Base-by-base conservation (phyloP, 2,113 vertebrate species). In the Rhabdomys dilectus region DNA sequence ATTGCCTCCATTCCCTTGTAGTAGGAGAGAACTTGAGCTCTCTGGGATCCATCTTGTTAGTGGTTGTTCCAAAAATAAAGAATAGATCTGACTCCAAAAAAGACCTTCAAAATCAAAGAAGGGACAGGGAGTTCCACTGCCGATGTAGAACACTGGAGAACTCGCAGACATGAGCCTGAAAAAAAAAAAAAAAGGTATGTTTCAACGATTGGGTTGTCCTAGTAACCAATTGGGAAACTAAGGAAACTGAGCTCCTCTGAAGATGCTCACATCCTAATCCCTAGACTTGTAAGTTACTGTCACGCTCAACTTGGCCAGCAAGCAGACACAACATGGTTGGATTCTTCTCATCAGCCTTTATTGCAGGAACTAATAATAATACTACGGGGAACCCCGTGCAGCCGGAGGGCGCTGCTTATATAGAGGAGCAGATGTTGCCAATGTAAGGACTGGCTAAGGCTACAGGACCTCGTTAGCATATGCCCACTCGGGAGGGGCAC, bases 21-120 rank as follows among this genome's bases (percentile, higher is more conserved):
- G 21, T 9, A 60, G n/a, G 58, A 89, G 42, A 82, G 64, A 91
- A 87, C 11, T 21, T 31, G 13, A 58, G 24, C 15, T 78, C 15
- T 36, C 42, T 80, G 42, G 58, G 31, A 12, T 77, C n/a, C 48
- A 39, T 75, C 84, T 77, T 53, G 21, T 31, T 75, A 70, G 78
- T n/a, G 3, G 1, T 6, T 86, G 31, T 42, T 51, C 53, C 51
- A 84, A 95, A 94, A 93, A 70, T 45, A 78, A 97, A 86, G 58
- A 58, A 56, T 6, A 58, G 84, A 76, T 82, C 19, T 90, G 42
- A 92, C 24, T 93, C 94, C 34, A 58, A 62, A 93, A 64, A 58
- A 81, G 73, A 72, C 82, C 51, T 58, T 53, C 29, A 70, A 86
- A 68, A 80, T 21, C 45, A 58, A 56, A 84, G 6, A 24, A 75